Percentiles rank a stretch among this genome's conserved stretches.
phyloP scores from a whole-genome alignment of 2,888 invertebrate genomes.

The Polietes domitor region DNA sequence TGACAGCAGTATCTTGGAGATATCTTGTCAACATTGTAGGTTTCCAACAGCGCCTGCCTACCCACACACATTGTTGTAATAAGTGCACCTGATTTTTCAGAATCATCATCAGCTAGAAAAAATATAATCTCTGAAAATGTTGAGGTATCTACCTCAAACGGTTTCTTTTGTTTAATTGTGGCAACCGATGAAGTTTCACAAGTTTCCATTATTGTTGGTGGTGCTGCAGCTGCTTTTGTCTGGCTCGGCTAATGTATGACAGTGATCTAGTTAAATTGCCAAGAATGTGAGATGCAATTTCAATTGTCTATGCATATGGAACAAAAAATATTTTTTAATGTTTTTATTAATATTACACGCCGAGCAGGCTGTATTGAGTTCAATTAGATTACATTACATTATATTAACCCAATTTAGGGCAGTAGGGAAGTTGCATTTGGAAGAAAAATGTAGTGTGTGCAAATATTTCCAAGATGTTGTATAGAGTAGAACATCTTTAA shows the following conservation, averaged over 20 bases:
- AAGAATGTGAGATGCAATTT: slow-evolving; percentile 57
- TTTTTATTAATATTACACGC: neutral
- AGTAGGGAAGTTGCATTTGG: neutral
- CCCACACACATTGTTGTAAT: neutral
- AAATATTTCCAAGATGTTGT: too few species aligned
- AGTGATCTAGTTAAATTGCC: slow-evolving; percentile 63
- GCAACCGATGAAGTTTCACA: slow-evolving; percentile 54
- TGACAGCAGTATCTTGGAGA: neutral
- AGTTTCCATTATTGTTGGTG: slow-evolving; percentile 48
- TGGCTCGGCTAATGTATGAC: slow-evolving; percentile 38
- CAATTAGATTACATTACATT: neutral
- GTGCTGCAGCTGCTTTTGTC: slow-evolving; percentile 13
- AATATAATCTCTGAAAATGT: neutral
- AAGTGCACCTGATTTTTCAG: slow-evolving; percentile 32
- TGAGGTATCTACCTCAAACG: slow-evolving; percentile 25
- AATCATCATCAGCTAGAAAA: neutral
- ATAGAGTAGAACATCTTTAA: too few species aligned
- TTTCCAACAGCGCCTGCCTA: neutral
- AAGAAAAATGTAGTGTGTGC: too few species aligned
- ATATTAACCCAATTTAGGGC: neutral
- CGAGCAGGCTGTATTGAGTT: neutral
- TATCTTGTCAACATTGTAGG: neutral
- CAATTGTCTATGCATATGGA: slow-evolving; percentile 7
- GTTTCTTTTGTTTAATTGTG: slow-evolving; percentile 29
- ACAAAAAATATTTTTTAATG: slow-evolving; percentile 1